phyloP scores from a whole-genome alignment of 2,888 invertebrate species.

The Tinea semifulvella region DNA sequence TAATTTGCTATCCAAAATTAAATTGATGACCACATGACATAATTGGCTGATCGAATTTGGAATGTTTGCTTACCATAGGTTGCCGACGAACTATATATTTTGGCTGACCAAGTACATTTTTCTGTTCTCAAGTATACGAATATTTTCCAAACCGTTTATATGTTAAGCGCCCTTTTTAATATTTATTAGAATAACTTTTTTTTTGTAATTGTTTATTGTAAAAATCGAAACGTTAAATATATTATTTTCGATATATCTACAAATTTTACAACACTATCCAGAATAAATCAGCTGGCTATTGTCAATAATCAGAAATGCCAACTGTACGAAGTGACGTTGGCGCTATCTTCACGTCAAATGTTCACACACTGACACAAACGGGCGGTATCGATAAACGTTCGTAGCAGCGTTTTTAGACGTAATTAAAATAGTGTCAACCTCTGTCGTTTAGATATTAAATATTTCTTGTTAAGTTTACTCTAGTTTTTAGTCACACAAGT shows the following conservation, averaged over 20 bases:
- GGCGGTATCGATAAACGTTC: slow-evolving; percentile 64
- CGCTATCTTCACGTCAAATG: slow-evolving; percentile 45
- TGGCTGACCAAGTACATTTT: too few relatives aligned
- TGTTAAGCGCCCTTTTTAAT: too few relatives aligned
- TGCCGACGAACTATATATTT: too few relatives aligned
- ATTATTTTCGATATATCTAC: background rate
- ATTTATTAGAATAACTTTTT: too few relatives aligned
- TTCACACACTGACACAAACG: slow-evolving; percentile 44
- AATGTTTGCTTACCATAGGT: too few relatives aligned
- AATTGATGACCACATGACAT: too few relatives aligned
- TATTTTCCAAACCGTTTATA: too few relatives aligned
- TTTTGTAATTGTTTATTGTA: too few relatives aligned
- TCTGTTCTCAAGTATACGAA: too few relatives aligned
- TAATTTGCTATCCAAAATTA: too few relatives aligned
- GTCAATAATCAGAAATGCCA: slow-evolving; percentile 49
- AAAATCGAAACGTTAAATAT: background rate
- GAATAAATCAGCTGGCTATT: slow-evolving; percentile 49
- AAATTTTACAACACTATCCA: slow-evolving; percentile 20
- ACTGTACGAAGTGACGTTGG: slow-evolving; percentile 31
- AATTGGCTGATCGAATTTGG: too few relatives aligned
- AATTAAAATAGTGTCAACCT: slow-evolving; percentile 55
- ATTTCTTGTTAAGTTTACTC: slow-evolving; percentile 43
- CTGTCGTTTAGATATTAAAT: slow-evolving; percentile 45
- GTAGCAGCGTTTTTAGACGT: slow-evolving; percentile 59
- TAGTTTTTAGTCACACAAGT: slow-evolving; percentile 51